Evolutionary conservation across 2,113 vertebrate species (phyloP).

Genomic region (Pituophis catenifer): DNA sequence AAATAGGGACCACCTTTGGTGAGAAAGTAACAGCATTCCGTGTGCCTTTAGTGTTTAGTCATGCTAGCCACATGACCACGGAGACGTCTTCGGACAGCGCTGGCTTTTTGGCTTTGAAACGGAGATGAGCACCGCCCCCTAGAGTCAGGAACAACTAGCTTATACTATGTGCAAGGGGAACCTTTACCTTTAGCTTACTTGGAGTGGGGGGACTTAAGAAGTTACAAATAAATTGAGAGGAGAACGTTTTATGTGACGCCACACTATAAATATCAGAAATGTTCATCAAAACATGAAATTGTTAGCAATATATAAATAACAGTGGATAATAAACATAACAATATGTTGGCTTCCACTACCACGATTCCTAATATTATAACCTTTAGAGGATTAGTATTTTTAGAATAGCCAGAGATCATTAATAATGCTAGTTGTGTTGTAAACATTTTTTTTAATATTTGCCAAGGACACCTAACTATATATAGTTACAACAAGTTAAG

Average conservation of each 20-base stretch:
- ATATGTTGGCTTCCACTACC: background rate
- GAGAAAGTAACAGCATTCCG: too few relatives aligned
- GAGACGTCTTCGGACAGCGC: too few relatives aligned
- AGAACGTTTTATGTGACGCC: background rate
- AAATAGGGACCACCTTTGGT: too few relatives aligned
- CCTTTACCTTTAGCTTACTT: too few relatives aligned
- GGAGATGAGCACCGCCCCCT: too few relatives aligned
- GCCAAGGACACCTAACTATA: background rate
- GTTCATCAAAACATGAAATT: background rate
- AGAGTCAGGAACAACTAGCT: too few relatives aligned
- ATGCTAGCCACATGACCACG: too few relatives aligned
- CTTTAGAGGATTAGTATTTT: background rate
- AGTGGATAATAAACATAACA: background rate
- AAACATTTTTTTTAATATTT: background rate
- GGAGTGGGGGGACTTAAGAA: background rate
- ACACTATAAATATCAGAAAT: background rate
- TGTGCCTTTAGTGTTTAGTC: too few relatives aligned
- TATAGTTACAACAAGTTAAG: background rate
- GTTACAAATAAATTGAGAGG: background rate
- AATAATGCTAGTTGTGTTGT: background rate
- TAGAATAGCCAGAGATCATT: background rate
- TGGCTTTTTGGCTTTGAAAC: too few relatives aligned
- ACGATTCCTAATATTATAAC: background rate
- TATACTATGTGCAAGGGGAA: too few relatives aligned
- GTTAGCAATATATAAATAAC: background rate